Evolutionary conservation across 2,888 invertebrate species (phyloP).

Genomic region (Exocentrus adspersus): DNA sequence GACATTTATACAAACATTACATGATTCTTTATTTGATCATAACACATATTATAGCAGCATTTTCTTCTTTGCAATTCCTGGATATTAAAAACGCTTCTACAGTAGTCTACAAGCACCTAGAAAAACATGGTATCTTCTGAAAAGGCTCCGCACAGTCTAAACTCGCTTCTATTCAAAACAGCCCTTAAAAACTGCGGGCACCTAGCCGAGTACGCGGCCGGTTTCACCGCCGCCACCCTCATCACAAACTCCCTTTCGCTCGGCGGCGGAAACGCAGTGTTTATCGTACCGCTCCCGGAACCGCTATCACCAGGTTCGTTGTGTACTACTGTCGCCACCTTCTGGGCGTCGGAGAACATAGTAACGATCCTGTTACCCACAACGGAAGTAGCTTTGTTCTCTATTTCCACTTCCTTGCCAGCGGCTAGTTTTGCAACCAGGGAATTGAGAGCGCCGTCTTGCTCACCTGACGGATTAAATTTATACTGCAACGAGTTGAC

Average conservation of each 20-base stretch:
- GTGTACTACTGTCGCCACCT: conserved; percentile 60
- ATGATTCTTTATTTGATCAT: background rate
- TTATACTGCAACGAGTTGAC: conserved; percentile 68
- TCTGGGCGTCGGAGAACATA: conserved; percentile 70
- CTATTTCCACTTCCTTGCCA: conserved; percentile 70
- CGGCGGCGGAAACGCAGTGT: conserved; percentile 40
- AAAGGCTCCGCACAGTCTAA: conserved; percentile 82
- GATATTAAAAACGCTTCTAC: too few species aligned
- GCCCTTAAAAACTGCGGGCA: conserved; percentile 77
- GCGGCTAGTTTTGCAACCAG: conserved; percentile 64
- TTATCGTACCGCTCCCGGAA: background rate
- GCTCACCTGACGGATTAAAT: conserved; percentile 61
- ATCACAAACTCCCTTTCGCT: conserved; percentile 74
- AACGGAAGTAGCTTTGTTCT: conserved; percentile 67
- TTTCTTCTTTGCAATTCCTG: too few species aligned
- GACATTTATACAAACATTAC: too few species aligned
- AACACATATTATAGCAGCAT: too few species aligned
- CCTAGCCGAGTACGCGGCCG: conserved; percentile 69
- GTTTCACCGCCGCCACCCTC: conserved; percentile 69
- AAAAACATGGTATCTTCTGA: conserved; percentile 79
- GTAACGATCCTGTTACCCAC: conserved; percentile 67
- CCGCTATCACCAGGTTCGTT: conserved; percentile 34
- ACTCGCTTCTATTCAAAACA: conserved; percentile 73
- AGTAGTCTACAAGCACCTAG: too few species aligned
- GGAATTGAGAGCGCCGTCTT: conserved; percentile 59